Conservation (phyloP, 2,113 vertebrate genomes). For the Donacobius atricapilla region DNA sequence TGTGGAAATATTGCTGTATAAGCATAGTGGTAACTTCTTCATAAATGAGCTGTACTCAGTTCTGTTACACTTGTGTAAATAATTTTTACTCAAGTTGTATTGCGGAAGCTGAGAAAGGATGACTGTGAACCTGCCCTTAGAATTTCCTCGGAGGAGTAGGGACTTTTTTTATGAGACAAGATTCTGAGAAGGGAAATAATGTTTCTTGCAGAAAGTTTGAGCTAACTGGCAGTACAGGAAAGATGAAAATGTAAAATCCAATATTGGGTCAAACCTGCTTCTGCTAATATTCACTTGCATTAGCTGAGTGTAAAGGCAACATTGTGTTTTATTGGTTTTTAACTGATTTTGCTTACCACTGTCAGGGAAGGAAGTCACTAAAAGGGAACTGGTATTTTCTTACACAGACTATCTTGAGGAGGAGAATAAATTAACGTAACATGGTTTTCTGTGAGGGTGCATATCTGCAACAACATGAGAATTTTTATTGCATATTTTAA, state of each 20-base stretch:
- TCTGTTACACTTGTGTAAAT: not conserved
- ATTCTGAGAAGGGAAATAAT: constrained; percentile 36
- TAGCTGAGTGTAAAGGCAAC: not conserved
- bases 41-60: not conserved
- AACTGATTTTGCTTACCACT: not conserved
- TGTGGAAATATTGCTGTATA: not conserved
- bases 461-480: not conserved
- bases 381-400: not conserved
- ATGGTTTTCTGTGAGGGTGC: not conserved
- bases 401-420: not conserved
- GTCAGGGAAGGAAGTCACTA: not conserved
- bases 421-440: not conserved
- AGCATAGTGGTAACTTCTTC: not conserved
- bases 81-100: not conserved
- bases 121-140: not conserved
- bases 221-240: not conserved
- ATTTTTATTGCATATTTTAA: not conserved
- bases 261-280: not conserved
- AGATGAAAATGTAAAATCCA: constrained; percentile 21
- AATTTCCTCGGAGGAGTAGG: constrained; percentile 26
- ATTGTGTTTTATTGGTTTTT: not conserved
- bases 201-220: not conserved
- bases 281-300: not conserved
- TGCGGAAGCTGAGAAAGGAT: constrained; percentile 2
- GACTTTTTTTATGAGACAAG: not conserved